phyloP scores from a whole-genome alignment of 2,797 vertebrate genomes.

The Cynodonichthys magdalenae region DNA sequence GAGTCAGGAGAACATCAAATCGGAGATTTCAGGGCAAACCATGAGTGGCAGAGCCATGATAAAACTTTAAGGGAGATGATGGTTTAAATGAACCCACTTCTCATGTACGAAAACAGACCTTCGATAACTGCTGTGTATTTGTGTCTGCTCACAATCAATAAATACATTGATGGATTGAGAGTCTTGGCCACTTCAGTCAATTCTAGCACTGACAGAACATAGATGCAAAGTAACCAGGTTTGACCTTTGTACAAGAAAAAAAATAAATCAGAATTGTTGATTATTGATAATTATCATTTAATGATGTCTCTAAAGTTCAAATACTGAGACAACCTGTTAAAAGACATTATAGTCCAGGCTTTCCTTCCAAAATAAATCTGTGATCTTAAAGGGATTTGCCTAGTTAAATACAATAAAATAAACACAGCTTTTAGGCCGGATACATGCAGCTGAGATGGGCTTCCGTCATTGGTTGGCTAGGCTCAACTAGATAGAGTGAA shows the following conservation, averaged over 20 bases:
- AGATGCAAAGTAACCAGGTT: conserved; percentile 6
- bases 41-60: conserved; percentile 24
- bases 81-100: conserved; percentile 24
- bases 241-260: conserved; percentile 10
- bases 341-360: not conserved
- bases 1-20: conserved; percentile 33
- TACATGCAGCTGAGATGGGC: no score
- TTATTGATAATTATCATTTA: conserved; percentile 13
- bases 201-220: conserved; percentile 18
- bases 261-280: not conserved
- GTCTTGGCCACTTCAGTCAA: conserved; percentile 25
- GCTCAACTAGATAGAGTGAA: no score
- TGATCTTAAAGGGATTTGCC: no score
- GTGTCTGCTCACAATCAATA: conserved; percentile 35
- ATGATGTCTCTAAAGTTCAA: conserved; percentile 24
- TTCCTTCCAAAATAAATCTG: no score
- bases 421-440: no score
- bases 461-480: no score
- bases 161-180: conserved; percentile 30
- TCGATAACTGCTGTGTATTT: conserved; percentile 36
- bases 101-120: conserved; percentile 44
- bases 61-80: conserved; percentile 31
- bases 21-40: conserved; percentile 37
- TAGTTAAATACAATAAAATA: no score
- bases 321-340: conserved; percentile 9